Conservation (phyloP, 1,140 invertebrate species). For the Drosophila bipectinata region DNA sequence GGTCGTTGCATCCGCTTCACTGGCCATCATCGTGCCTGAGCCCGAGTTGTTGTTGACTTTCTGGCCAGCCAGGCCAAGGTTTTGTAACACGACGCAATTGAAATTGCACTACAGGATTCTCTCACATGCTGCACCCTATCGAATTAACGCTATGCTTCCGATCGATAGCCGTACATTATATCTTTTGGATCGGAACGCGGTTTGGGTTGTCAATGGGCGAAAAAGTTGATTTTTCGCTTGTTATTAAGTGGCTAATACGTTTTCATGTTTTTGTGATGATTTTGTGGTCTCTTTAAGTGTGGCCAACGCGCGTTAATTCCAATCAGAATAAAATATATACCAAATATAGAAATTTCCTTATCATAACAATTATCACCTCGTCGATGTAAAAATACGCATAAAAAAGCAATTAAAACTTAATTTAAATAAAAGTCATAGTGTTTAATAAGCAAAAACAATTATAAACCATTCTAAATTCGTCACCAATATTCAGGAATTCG, state of each 20-base stretch:
- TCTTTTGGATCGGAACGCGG: neutral
- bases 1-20: conserved; percentile 15
- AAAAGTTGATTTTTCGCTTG: conserved; percentile 7
- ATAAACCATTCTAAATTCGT: neutral
- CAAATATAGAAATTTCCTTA: neutral
- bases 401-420: neutral
- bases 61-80: conserved; percentile 38
- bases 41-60: conserved; percentile 32
- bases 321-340: conserved; percentile 4
- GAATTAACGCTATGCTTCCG: conserved; percentile 2
- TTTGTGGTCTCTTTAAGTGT: conserved; percentile 35
- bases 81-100: conserved; percentile 56
- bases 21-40: conserved; percentile 26
- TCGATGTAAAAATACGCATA: neutral
- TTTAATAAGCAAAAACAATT: neutral
- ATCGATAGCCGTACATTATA: neutral
- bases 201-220: conserved; percentile 3
- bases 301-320: conserved; percentile 21
- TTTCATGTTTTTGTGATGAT: conserved; percentile 70
- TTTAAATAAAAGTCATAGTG: neutral
- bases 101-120: conserved; percentile 1
- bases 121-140: conserved; percentile 19
- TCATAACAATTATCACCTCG: neutral
- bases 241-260: conserved; percentile 39
- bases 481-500: neutral